Conservation (phyloP, 1,140 invertebrate species). For the Halyomorpha halys region DNA sequence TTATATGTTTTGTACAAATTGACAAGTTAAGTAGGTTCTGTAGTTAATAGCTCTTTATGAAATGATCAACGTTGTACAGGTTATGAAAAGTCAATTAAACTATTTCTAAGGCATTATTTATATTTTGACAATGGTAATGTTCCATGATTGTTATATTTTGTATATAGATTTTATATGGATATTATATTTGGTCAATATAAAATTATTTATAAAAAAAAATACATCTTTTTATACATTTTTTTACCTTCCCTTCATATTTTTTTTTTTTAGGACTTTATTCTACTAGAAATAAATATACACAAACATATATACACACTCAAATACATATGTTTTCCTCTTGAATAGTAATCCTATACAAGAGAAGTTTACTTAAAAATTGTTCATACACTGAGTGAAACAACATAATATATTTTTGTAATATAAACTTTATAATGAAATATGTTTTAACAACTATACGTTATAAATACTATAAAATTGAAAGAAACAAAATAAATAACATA, state of each 20-base stretch:
- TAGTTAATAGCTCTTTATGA: slow-evolving; percentile 21
- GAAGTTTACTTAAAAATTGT: too few relatives aligned
- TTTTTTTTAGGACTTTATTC: too few relatives aligned
- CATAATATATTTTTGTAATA: too few relatives aligned
- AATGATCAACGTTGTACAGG: slow-evolving; percentile 18
- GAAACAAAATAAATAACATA: too few relatives aligned
- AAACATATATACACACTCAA: too few relatives aligned
- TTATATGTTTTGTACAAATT: slow-evolving; percentile 23
- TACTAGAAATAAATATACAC: too few relatives aligned
- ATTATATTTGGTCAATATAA: slow-evolving; percentile 28
- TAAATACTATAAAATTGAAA: too few relatives aligned
- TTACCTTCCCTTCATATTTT: background rate
- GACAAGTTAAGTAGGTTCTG: slow-evolving; percentile 20
- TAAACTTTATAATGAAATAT: too few relatives aligned
- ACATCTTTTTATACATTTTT: background rate
- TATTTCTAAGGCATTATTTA: slow-evolving; percentile 21
- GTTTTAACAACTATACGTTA: too few relatives aligned
- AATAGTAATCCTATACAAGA: too few relatives aligned
- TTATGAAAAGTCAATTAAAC: slow-evolving; percentile 25
- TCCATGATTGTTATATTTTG: slow-evolving; percentile 27
- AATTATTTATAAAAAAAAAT: slow-evolving; percentile 27
- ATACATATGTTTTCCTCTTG: too few relatives aligned
- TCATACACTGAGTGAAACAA: too few relatives aligned
- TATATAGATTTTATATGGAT: slow-evolving; percentile 27
- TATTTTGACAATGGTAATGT: slow-evolving; percentile 27